A percentile compares a stretch with the other conserved stretches of the same genome.
Evolutionary conservation across 2,888 invertebrate genomes (phyloP).

Genomic region (Euzophera pinguis): DNA sequence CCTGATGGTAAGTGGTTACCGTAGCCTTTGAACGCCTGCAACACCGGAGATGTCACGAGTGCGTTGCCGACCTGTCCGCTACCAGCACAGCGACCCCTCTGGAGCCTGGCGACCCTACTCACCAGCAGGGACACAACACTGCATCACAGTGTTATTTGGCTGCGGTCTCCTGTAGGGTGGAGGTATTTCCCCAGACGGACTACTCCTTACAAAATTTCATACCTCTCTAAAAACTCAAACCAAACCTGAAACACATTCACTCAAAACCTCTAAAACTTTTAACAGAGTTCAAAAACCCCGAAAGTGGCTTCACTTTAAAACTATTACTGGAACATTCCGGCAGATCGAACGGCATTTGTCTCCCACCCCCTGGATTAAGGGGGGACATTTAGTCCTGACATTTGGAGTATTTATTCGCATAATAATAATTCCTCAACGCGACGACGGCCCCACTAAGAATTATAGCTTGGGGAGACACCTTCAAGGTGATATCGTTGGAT

Average conservation of each 20-base stretch:
- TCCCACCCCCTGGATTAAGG: constrained; percentile 48
- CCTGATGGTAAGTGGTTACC: too few species aligned
- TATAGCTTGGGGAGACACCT: constrained; percentile 72
- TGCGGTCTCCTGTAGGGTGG: too few species aligned
- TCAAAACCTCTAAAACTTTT: neutral
- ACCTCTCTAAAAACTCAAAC: too few species aligned
- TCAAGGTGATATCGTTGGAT: constrained; percentile 52
- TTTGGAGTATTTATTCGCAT: constrained; percentile 84
- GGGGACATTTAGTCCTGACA: constrained; percentile 82
- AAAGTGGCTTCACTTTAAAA: constrained; percentile 47
- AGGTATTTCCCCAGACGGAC: too few species aligned
- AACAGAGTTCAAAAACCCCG: constrained; percentile 15
- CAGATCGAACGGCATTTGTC: constrained; percentile 50
- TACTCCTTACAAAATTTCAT: too few species aligned
- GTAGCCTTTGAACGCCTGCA: too few species aligned
- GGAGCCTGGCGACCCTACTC: too few species aligned
- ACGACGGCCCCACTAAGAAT: constrained; percentile 70
- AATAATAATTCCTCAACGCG: constrained; percentile 81
- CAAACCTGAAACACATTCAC: neutral
- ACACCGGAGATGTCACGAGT: too few species aligned
- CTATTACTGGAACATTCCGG: constrained; percentile 44
- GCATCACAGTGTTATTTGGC: too few species aligned
- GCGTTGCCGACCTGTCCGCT: too few species aligned
- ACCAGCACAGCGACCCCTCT: too few species aligned
- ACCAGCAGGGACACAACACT: too few species aligned